These are phyloP conservation scores for Epinotia demarniana DNA, from an alignment of 2,888 invertebrate species.

Conservation along the genomic window DNA sequence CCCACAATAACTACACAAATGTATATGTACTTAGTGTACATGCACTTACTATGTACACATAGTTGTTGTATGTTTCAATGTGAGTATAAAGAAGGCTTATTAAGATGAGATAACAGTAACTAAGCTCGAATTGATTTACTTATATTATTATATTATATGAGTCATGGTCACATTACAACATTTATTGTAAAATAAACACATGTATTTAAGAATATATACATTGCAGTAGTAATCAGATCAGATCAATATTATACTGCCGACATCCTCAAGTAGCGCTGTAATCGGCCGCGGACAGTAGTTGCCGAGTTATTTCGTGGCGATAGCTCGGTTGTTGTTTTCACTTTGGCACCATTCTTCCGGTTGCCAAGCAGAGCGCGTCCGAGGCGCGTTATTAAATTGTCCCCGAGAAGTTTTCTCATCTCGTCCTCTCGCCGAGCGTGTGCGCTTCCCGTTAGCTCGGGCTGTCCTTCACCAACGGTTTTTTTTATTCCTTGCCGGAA, in stretches of 20 bases:
- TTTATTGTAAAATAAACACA: not conserved
- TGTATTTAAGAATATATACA: not conserved
- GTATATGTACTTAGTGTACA: too few relatives aligned
- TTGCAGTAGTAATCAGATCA: not conserved
- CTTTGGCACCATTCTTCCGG: constrained; percentile 58
- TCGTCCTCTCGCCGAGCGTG: constrained; percentile 55
- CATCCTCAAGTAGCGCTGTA: constrained; percentile 39
- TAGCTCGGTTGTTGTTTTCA: constrained; percentile 54
- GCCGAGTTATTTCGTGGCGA: constrained; percentile 50
- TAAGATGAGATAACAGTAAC: too few relatives aligned
- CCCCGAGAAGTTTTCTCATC: constrained; percentile 76
- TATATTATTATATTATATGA: too few relatives aligned
- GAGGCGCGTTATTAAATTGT: constrained; percentile 77
- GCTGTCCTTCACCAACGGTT: constrained; percentile 55
- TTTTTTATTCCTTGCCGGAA: constrained; percentile 53
- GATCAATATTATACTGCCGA: constrained; percentile 6
- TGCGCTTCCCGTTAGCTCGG: constrained; percentile 53
- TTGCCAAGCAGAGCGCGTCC: constrained; percentile 61
- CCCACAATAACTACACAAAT: not conserved
- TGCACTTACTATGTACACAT: too few relatives aligned
- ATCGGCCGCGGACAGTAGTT: constrained; percentile 44
- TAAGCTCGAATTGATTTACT: too few relatives aligned
- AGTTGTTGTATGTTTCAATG: too few relatives aligned
- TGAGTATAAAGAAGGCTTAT: too few relatives aligned
- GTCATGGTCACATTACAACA: too few relatives aligned